Conservation (phyloP, 2,797 vertebrate genomes). For the Acanthis flammea region DNA sequence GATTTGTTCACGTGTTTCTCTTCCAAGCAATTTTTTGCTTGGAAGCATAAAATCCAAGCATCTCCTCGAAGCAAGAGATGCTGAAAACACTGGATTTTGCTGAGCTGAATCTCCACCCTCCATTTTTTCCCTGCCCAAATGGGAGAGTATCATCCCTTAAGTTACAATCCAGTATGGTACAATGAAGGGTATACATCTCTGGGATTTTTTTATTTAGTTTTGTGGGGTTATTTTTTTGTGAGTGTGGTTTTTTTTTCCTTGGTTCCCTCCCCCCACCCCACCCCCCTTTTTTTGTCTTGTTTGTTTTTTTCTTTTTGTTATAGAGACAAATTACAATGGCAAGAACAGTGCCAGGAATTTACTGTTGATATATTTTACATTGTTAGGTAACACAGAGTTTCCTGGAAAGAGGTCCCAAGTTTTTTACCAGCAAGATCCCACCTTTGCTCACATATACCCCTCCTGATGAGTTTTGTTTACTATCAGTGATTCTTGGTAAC, state of each 20-base stretch:
- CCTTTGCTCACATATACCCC: neutral
- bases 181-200: neutral
- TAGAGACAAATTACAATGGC: neutral
- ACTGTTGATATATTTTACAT: neutral
- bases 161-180: neutral
- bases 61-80: neutral
- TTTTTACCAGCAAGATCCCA: neutral
- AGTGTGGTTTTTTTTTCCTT: too few relatives aligned
- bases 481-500: neutral
- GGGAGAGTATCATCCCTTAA: neutral
- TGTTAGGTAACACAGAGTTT: neutral
- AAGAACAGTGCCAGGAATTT: neutral
- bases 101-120: neutral
- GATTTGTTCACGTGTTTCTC: neutral
- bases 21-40: neutral
- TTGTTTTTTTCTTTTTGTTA: neutral
- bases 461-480: neutral
- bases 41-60: neutral
- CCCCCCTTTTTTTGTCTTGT: neutral
- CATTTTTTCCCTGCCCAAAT: neutral
- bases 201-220: neutral
- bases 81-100: neutral
- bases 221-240: neutral
- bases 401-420: conserved; percentile 18
- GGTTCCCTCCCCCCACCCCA: too few relatives aligned